Evolutionary conservation across 2,113 vertebrate genomes (phyloP).

Genomic region (Larimichthys crocea): DNA sequence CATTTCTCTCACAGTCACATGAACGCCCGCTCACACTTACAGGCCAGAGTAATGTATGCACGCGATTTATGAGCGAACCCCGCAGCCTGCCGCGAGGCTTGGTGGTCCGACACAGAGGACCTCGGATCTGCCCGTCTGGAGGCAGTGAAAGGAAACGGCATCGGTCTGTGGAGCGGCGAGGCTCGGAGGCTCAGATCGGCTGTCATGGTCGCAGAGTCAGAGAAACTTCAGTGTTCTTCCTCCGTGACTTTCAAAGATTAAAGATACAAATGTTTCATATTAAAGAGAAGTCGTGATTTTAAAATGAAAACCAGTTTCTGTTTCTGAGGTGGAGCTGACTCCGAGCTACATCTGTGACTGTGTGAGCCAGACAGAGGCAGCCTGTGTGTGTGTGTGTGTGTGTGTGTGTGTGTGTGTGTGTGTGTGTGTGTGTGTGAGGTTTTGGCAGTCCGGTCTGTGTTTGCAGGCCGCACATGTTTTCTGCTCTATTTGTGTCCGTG

Average conservation of each 20-base stretch:
- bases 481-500: conserved; percentile 55
- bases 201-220: background rate
- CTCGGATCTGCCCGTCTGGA: background rate
- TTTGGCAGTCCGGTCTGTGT: conserved; percentile 47
- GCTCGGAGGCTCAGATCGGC: background rate
- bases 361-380: conserved; percentile 27
- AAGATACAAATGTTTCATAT: too few relatives aligned
- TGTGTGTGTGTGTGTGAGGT: conserved; percentile 42
- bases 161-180: background rate
- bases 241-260: too few relatives aligned
- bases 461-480: conserved; percentile 56
- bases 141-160: background rate
- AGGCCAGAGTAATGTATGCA: conserved; percentile 3
- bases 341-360: background rate
- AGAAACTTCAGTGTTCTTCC: background rate
- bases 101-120: conserved; percentile 1
- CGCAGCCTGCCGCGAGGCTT: background rate
- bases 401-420: conserved; percentile 41
- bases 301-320: too few relatives aligned
- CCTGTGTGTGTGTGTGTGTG: conserved; percentile 31
- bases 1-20: background rate
- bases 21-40: background rate
- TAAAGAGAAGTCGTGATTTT: too few relatives aligned
- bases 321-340: background rate
- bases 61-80: background rate